Evolutionary conservation across 2,797 vertebrate genomes (phyloP), one percentile per base, ranked within the genome.

Genomic region (Tadarida brasiliensis): DNA sequence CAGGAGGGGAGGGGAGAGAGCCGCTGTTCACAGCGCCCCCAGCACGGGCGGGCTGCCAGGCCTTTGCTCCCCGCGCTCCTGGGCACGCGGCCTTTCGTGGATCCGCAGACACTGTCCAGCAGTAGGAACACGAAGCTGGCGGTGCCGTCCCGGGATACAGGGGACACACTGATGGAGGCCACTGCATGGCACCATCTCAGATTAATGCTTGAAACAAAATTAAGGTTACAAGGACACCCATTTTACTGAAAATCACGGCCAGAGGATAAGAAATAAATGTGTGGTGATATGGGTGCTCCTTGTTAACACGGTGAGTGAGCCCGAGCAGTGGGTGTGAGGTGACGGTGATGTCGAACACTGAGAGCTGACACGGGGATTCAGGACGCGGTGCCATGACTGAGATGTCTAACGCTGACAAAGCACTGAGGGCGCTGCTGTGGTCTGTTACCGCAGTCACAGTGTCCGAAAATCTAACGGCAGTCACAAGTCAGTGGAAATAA

Each of bases 71-170:
- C 51, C 19, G 12, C 9, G 1, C 57, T 33, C 12, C 30, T 1
- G 44, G 85, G 11, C 59, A 11, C 15, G 16, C 47, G 59, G 35
- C 15, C 35, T 49, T 44, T 16, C 24, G 1, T 26, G 76, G 39
- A 10, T 65, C 51, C 14, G 11, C 17, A 33, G 35, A 26, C 1
- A 2, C 2, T 11, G 19, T 26, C 3, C 0, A n/a, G 19, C 51
- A 57, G 2, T 7, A 39, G 4, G 35, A 56, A 26, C 16, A 67
- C 14, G 28, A n/a, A 5, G n/a, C 16, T 24, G 65, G 26, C 2
- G 7, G 7, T 74, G 57, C 51, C 24, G 61, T 30, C 30, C 26
- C 19, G 68, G 51, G 20, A 33, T 39, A 11, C 0, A 12, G 28
- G 44, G 16, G 3, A 49, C 17, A 57, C 7, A 3, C 20, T 11